Conservation (phyloP, 2,113 vertebrate species). For the Odontesthes bonariensis region DNA sequence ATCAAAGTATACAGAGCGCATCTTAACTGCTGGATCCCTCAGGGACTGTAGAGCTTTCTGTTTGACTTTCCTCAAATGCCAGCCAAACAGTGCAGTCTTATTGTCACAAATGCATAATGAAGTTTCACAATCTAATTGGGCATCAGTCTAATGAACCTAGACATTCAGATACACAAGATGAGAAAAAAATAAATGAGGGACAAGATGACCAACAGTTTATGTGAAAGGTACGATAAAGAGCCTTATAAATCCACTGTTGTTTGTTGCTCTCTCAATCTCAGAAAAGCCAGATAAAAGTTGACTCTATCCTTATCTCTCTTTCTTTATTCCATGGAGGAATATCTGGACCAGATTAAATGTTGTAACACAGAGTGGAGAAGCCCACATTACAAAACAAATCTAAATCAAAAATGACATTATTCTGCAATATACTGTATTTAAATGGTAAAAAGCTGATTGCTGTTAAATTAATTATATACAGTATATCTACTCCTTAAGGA, state of each 20-base stretch:
- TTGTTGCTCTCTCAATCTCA: too few species aligned
- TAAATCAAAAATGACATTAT: too few species aligned
- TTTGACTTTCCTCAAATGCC: background rate
- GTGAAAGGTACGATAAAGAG: background rate
- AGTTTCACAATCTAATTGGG: background rate
- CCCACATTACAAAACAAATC: too few species aligned
- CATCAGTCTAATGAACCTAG: background rate
- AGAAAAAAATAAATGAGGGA: background rate
- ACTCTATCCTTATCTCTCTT: background rate
- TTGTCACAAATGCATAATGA: conserved; percentile 23
- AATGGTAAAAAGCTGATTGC: too few species aligned
- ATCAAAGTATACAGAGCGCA: background rate
- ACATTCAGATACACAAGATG: background rate
- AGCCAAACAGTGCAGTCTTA: conserved; percentile 7
- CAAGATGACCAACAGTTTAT: background rate
- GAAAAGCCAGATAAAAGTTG: background rate
- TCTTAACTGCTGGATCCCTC: background rate
- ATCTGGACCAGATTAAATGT: too few species aligned
- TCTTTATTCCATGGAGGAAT: too few species aligned
- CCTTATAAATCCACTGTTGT: too few species aligned
- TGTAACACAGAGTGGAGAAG: too few species aligned
- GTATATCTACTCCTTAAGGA: too few species aligned
- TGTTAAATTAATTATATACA: too few species aligned
- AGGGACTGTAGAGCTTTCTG: background rate
- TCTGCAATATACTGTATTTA: too few species aligned